Base-by-base conservation (phyloP, 1,140 invertebrate genomes). In the Oncopodura yosiiana region DNA sequence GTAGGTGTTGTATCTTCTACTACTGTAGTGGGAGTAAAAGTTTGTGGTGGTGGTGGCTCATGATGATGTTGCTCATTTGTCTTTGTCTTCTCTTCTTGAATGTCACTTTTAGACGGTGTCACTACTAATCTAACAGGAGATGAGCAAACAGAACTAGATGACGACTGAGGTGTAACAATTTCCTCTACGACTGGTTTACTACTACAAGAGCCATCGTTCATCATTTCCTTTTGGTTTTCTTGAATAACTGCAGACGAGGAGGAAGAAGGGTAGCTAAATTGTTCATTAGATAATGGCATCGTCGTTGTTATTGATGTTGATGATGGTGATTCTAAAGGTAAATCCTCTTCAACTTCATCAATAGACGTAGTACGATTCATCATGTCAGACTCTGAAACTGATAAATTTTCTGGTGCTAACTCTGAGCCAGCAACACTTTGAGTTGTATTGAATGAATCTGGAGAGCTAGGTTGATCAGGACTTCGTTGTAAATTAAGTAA, bases 311-410 rank as follows among this genome's bases (percentile, higher is more conserved):
- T 44, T 24, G 18, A 24, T 23, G 18, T 44, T 23, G 42, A 24
- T 41, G 38, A 18, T 18, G 38, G 43, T 3, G 19, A 52, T 48
- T 64, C 62, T 18, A 39, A 44, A 24, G 62, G 62, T 34, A 64
- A 59, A 30, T 64, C 62, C 21, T 64, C 62, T 44, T 64, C 62
- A 9, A 64, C 62, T 53, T 64, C 62, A 44, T 64, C 62, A 38
- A 64, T 55, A 4, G 58, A 61, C 6, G 62, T 64, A 11, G 62
- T 61, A 32, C 62, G 49, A 37, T 61, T 57, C 44, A 64, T 52
- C 41, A 57, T 44, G 23, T 64, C 62, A 3, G 58, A 54, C 39
- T 63, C 61, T 2, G 61, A 63, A 12, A 63, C 48, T 3, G 58
- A 61, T 1, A 61, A 53, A 29, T 53, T 60, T 43, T 61, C 55